Evolutionary conservation across 23 tunicate genomes (phyloP).

Genomic region (Halocynthia aurantium): DNA sequence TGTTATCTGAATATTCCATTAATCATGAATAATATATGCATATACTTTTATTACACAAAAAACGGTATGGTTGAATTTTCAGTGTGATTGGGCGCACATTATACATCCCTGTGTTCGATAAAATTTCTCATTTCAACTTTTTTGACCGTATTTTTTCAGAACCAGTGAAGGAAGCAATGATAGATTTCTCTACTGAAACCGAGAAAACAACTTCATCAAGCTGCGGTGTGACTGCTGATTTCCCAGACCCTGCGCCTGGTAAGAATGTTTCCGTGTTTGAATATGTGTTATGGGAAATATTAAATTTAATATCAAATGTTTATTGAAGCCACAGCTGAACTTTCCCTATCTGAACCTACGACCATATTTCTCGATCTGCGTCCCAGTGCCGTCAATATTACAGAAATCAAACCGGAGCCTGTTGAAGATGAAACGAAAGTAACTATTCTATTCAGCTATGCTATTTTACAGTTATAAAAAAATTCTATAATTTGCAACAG

Average conservation of each 20-base stretch:
- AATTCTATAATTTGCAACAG: too few relatives aligned
- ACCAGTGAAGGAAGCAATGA: not conserved
- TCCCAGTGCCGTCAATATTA: not conserved
- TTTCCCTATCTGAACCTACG: constrained; percentile 34
- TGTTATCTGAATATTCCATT: too few relatives aligned
- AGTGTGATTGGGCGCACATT: too few relatives aligned
- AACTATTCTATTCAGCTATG: not conserved
- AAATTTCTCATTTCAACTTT: not conserved
- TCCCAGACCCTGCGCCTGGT: not conserved
- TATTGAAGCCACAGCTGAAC: not conserved
- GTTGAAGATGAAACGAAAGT: not conserved
- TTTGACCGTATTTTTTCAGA: not conserved
- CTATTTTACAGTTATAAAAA: too few relatives aligned
- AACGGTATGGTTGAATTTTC: too few relatives aligned
- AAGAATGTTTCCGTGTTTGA: not conserved
- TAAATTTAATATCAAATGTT: not conserved
- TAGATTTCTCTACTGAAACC: not conserved
- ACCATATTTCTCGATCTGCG: constrained; percentile 37
- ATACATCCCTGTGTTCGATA: not conserved
- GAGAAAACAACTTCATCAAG: not conserved
- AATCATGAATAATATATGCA: not conserved
- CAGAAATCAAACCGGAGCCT: not conserved
- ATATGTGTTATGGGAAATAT: not conserved
- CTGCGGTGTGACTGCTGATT: constrained; percentile 24
- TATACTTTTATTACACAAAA: not conserved